These are phyloP conservation scores for Indri indri DNA, from an alignment of 2,113 vertebrate genomes.

Conservation along the genomic window DNA sequence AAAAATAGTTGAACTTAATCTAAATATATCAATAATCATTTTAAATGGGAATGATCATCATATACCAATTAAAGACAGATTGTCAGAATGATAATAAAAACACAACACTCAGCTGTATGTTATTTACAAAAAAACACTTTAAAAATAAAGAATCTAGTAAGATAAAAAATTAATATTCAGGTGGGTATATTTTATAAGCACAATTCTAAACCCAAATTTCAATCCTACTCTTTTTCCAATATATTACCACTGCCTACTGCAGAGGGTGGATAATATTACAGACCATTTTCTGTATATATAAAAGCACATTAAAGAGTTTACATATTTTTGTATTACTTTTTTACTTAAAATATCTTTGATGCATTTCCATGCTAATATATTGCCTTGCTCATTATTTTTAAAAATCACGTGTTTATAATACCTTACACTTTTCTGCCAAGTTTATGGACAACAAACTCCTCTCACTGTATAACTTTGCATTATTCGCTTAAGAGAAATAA, in stretches of 20 bases:
- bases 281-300: background rate
- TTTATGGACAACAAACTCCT: background rate
- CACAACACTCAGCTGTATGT: background rate
- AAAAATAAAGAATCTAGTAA: background rate
- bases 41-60: background rate
- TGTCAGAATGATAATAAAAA: background rate
- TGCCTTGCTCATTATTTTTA: background rate
- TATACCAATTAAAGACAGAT: background rate
- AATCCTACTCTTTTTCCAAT: background rate
- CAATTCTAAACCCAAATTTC: background rate
- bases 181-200: background rate
- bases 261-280: background rate
- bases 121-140: background rate
- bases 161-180: background rate
- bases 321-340: background rate
- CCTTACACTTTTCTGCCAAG: background rate
- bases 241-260: too few relatives aligned
- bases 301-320: background rate
- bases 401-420: background rate
- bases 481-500: background rate
- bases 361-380: background rate
- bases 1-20: background rate
- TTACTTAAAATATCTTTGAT: background rate
- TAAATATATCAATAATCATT: background rate
- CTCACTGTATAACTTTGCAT: background rate